Evolutionary conservation across 2,888 invertebrate genomes (phyloP).

Genomic region (Cistogaster globosa): DNA sequence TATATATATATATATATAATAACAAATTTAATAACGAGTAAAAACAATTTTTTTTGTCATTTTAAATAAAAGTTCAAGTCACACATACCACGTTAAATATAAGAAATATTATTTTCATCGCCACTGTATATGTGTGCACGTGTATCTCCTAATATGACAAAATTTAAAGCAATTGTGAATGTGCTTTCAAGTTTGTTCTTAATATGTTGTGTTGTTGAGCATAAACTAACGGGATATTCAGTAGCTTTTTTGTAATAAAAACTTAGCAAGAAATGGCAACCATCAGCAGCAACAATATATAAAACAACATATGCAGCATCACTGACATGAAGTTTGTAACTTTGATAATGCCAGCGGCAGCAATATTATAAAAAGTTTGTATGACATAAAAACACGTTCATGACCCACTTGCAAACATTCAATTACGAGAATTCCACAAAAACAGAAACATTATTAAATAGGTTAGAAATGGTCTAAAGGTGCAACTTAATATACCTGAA

Average conservation of each 20-base stretch:
- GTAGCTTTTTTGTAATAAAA: conserved; percentile 43
- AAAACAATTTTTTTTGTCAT: too few relatives aligned
- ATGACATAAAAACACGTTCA: conserved; percentile 37
- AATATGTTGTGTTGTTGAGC: neutral
- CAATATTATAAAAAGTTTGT: neutral
- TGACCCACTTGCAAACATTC: conserved; percentile 67
- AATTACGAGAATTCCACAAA: conserved; percentile 57
- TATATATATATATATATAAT: too few relatives aligned
- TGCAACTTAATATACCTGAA: conserved; percentile 52
- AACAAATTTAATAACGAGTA: too few relatives aligned
- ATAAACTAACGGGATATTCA: conserved; percentile 41
- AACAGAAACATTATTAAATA: conserved; percentile 37
- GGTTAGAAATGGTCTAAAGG: conserved; percentile 52
- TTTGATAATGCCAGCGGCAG: conserved; percentile 21
- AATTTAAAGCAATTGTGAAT: neutral
- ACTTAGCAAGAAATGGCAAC: conserved; percentile 31
- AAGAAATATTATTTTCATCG: neutral
- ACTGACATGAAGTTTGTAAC: neutral
- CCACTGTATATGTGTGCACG: neutral
- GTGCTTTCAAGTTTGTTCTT: neutral
- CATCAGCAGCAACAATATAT: neutral
- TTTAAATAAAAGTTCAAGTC: too few relatives aligned
- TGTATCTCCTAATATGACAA: neutral
- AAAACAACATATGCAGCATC: conserved; percentile 13
- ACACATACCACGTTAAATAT: too few relatives aligned